These are phyloP conservation scores for Rhinogobius similis DNA, from an alignment of 2,113 vertebrate genomes.

Conservation along the genomic window DNA sequence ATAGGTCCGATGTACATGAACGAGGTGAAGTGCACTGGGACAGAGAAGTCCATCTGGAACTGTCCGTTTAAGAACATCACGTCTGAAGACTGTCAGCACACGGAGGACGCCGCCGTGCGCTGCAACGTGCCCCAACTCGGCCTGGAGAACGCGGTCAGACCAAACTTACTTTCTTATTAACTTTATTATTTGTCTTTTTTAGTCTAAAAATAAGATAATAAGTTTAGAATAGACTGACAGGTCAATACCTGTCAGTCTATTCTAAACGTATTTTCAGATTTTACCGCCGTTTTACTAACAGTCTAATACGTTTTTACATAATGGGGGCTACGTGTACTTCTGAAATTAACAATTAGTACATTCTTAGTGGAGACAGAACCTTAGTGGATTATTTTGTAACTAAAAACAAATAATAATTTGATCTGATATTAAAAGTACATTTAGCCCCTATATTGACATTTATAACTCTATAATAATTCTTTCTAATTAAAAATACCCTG, in stretches of 20 bases:
- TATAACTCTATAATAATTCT: background rate
- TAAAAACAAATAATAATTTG: too few relatives aligned
- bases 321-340: background rate
- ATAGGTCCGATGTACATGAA: slow-evolving; percentile 92
- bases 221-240: too few relatives aligned
- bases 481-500: background rate
- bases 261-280: background rate
- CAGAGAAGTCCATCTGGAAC: slow-evolving; percentile 86
- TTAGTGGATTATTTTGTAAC: too few relatives aligned
- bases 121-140: slow-evolving; percentile 93
- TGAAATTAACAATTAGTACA: background rate
- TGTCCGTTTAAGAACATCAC: slow-evolving; percentile 92
- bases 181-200: background rate
- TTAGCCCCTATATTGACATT: background rate
- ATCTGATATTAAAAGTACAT: background rate
- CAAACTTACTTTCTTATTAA: slow-evolving; percentile 40
- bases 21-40: slow-evolving; percentile 87
- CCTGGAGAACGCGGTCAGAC: slow-evolving; percentile 87
- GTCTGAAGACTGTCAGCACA: slow-evolving; percentile 87
- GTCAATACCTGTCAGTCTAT: background rate
- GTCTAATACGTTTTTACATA: background rate
- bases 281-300: background rate
- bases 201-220: too few relatives aligned
- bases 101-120: slow-evolving; percentile 84
- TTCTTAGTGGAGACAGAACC: background rate